Evolutionary conservation across 2,888 invertebrate genomes (phyloP).

Genomic region (Halictus quadricinctus): DNA sequence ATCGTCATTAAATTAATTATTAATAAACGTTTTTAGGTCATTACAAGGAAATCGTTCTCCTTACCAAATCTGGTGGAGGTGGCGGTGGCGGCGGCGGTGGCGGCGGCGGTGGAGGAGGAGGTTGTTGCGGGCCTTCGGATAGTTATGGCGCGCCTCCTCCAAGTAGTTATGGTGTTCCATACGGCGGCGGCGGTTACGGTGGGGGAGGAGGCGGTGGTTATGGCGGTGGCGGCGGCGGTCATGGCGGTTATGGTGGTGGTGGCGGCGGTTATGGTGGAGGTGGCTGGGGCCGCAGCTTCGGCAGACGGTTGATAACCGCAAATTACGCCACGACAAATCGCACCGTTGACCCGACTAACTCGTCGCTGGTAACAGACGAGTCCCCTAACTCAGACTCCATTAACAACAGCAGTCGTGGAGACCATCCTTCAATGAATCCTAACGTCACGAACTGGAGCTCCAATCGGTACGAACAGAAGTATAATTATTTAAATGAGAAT

Average conservation of each 20-base stretch:
- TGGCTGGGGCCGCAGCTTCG: conserved; percentile 84
- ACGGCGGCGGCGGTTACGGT: conserved; percentile 72
- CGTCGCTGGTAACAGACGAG: conserved; percentile 25
- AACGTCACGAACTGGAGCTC: conserved; percentile 18
- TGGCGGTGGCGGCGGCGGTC: conserved; percentile 67
- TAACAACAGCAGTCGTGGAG: conserved; percentile 11
- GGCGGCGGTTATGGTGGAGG: conserved; percentile 76
- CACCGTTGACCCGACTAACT: conserved; percentile 8
- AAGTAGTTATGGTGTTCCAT: conserved; percentile 70
- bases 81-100: conserved; percentile 67
- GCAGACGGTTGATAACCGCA: conserved; percentile 76
- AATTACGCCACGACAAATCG: conserved; percentile 54
- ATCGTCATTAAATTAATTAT: neutral
- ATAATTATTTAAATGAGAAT: conserved; percentile 16
- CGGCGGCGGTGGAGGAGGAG: conserved; percentile 76
- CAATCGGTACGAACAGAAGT: neutral
- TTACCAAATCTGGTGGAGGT: conserved; percentile 83
- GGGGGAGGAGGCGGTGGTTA: conserved; percentile 77
- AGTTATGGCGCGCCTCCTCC: conserved; percentile 77
- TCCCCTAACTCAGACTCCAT: neutral
- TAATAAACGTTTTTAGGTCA: conserved; percentile 61
- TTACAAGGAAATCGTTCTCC: conserved; percentile 77
- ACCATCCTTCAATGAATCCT: neutral
- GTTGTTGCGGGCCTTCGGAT: conserved; percentile 75
- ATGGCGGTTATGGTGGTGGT: conserved; percentile 68